Evolutionary conservation across 2,113 vertebrate genomes (phyloP), one percentile per base, ranked within the genome.

Genomic region (Probosciger aterrimus): DNA sequence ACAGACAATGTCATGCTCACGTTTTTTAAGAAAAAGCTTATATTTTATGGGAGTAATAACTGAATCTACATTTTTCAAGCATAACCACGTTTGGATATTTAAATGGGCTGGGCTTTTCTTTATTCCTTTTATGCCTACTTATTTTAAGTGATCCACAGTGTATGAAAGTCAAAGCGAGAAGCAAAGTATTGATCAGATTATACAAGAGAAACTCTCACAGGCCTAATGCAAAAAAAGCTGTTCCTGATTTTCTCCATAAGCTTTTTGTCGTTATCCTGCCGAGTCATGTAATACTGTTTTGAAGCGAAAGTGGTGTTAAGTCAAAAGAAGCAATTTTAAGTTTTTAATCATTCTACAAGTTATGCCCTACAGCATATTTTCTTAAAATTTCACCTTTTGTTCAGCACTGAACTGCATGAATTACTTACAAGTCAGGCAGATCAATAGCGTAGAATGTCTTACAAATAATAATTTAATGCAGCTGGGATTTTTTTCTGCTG

Each of bases 381-480:
- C 65, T 95, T 90, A 84, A 68, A 97, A 92, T 81, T 89, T 86
- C 95, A 83, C 82, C 82, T 96, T 92, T 93, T 96, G 62, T 96
- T 96, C 94, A 86, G 88, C 50, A 39, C 88, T 88, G 47, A 92
- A 52, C 30, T 75, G 59, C 73, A 96, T 96, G 90, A 97, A 96
- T 98, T 97, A 93, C 92, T 95, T 97, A 95, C 91, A 96, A 93
- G 65, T 35, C 49, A 82, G 30, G 76, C 39, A 96, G 92, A 97
- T 97, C 96, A 87, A 95, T 98, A 96, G 86, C 81, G 94, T 92
- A 67, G 79, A 95, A 96, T 95, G 47, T 91, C 86, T 82, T 93
- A 60, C 33, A 97, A 95, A 98, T 94, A 96, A 92, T 97, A 95
- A 92, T 94, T 93, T 94, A 91, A 85, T 96, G 96, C 96, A 93